Base-by-base conservation (phyloP, 2,888 invertebrate species). In the Diadegma fenestrale region DNA sequence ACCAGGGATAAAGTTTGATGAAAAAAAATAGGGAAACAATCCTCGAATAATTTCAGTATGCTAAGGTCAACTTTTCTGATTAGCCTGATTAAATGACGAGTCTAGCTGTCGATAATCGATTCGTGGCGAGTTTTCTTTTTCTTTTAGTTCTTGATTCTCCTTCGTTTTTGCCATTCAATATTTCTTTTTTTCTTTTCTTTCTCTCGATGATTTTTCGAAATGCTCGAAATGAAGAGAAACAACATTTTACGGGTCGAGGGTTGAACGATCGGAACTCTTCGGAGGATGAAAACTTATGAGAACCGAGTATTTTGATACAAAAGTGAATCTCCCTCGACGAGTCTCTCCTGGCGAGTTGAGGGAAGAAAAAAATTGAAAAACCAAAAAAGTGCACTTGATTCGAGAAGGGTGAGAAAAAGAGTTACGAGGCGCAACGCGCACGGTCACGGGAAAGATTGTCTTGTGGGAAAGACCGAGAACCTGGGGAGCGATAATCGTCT, bases 241-340 rank as follows among this genome's bases (percentile, higher is more conserved):
- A 22, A 43, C 10, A 30, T 68, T 14, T 41, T 37, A 43, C 22
- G 45, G 66, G 33, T 45, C 8, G 41, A 37, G 43, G 54, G 80
- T 54, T 68, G 72, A 64, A 78, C 72, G 33, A 68, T 71, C 73
- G 78, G 78, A 48, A 41, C 48, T 43, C 48, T 45, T 51, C 5
- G 26, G 54, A 69, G 43, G 75, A 79, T 64, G 72, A 81, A 84
- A 82, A 82, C 84, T 76, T 79, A 84, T 82, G 84, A 79, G 80
- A 30, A 66, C 80, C 51, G 69, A 78, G 81, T 61, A 78, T 64
- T 81, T 81, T 75, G 75, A 78, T 78, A 54, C 81, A 64, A 81
- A 81, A 84, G 68, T 81, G 81, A 63, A 64, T 73, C 26, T 26
- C 66, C 68, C 61, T 48, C 61, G 68, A 68, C 43, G 48, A 71